Conservation (phyloP, 2,113 vertebrate genomes). For the Chelonoidis abingdonii region DNA sequence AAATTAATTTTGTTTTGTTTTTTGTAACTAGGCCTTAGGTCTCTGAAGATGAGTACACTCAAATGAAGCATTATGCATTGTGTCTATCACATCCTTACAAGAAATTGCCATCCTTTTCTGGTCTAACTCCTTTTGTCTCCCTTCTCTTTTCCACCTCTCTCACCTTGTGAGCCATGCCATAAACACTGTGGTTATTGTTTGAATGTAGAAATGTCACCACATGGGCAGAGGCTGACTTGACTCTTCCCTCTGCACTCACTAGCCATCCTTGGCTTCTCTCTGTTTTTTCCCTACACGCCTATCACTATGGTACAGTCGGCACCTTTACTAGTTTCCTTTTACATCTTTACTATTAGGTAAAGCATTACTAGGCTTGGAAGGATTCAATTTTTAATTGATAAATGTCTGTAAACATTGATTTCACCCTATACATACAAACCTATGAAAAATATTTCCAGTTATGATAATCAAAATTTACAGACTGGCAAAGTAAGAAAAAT, state of each 20-base stretch:
- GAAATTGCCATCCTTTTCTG: background rate
- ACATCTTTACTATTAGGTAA: background rate
- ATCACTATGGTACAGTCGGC: accelerated
- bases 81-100: background rate
- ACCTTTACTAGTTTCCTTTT: background rate
- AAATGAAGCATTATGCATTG: accelerated
- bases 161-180: background rate
- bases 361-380: background rate
- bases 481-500: background rate
- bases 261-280: background rate
- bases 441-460: background rate
- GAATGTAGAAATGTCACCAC: background rate
- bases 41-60: background rate
- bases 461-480: background rate
- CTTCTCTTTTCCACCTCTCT: background rate
- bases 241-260: accelerated
- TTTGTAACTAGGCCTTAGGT: background rate
- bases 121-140: background rate
- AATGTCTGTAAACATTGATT: background rate
- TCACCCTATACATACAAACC: background rate
- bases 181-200: background rate
- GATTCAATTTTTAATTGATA: background rate
- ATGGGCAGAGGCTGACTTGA: background rate
- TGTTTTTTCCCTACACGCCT: background rate
- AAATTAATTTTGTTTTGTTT: background rate